Evolutionary conservation across 2,888 invertebrate genomes (phyloP), one percentile per base, ranked within the genome.

Genomic region (Gymnosoma rotundatum): DNA sequence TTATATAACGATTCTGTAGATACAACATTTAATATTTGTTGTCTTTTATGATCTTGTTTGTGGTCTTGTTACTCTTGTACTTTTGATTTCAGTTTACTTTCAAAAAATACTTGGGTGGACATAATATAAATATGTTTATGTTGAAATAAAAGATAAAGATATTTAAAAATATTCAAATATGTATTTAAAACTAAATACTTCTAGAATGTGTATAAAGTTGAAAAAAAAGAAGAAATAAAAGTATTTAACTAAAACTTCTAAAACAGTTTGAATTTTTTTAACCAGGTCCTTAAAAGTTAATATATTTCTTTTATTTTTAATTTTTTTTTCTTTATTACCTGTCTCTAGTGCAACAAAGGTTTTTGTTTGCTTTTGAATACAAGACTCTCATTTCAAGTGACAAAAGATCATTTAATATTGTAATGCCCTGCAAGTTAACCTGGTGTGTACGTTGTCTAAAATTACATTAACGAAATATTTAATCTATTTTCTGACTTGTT

Each of bases 61-160:
- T 50, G 61, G 18, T 36, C 56, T 64, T 36, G 64, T 36, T 56
- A 20, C 9, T 32, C 20, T 72, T 32, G 25, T 36, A 48, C 42
- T 42, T 25, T 42, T 70, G 38, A 12, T 36, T 58, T 50, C 54
- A n/a, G 36, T 54, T 50, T 48, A 42, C 56, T 25, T 72, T 61
- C 56, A 45, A 61, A 54, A 25, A 74, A 64, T 64, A 74, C 72
- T 74, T 84, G 81, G 84, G 81, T 81, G 81, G 78, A 84, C 84
- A 81, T 78, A 76, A 72, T 64, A 72, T 73, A 70, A 61, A 58
- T 69, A 76, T 84, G 78, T 76, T 72, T 82, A 82, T 82, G 75
- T 67, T 79, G 42, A 42, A 52, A 58, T 70, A 52, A 58, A 64
- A 64, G 64, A 70, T 75, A 81, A 67, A 73, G 66, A 79, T 72